Conservation (phyloP, 1,140 invertebrate species). For the Plutomurus gul region DNA sequence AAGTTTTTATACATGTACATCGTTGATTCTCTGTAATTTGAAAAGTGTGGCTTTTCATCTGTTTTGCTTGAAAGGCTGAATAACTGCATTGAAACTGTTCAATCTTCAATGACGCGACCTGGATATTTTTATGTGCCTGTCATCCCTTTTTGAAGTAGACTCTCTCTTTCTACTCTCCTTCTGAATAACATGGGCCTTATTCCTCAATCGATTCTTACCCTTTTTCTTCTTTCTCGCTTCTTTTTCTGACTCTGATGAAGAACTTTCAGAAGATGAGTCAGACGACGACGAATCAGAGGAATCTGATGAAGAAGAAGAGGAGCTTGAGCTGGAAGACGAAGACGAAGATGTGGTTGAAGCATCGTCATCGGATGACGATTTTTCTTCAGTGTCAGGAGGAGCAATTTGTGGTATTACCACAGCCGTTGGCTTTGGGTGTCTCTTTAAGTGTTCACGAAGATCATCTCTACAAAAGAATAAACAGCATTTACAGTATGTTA, state of each 20-base stretch:
- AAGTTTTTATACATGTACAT: no score
- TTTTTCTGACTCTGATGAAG: background rate
- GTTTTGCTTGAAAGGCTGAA: no score
- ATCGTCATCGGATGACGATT: conserved; percentile 29
- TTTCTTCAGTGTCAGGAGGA: conserved; percentile 46
- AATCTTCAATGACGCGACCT: no score
- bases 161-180: background rate
- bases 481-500: conserved; percentile 17
- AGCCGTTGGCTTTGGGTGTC: conserved; percentile 68
- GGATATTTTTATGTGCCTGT: no score
- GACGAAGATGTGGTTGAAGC: conserved; percentile 3
- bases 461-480: conserved; percentile 69
- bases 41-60: no score
- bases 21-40: no score
- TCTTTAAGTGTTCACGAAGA: conserved; percentile 85
- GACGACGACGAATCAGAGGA: conserved; percentile 37
- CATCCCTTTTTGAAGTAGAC: background rate
- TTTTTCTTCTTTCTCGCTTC: background rate
- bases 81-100: no score
- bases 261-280: background rate
- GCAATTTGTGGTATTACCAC: conserved; percentile 51
- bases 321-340: conserved; percentile 36
- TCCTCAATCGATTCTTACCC: background rate
- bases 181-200: background rate
- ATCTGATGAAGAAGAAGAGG: conserved; percentile 32